A percentile compares a stretch with the other conserved stretches of the same genome.
Conservation (phyloP, 2,888 invertebrate species). For the Drosophila kuntzei region DNA sequence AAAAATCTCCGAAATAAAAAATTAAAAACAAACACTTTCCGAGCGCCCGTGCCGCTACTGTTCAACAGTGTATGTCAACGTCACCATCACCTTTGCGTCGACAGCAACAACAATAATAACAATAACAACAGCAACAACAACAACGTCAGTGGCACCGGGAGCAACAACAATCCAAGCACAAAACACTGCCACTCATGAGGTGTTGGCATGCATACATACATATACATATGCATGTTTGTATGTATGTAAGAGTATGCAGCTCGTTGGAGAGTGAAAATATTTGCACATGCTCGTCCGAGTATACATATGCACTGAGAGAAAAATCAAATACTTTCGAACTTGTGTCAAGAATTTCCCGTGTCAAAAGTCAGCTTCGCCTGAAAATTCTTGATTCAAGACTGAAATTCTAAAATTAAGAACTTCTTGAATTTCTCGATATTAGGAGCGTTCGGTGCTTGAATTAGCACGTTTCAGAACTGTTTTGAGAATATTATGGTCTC, state of each 20-base stretch:
- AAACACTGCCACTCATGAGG: constrained; percentile 53
- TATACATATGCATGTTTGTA: not conserved
- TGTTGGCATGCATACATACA: constrained; percentile 37
- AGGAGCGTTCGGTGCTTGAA: too few species aligned
- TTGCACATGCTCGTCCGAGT: constrained; percentile 41
- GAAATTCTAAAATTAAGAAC: too few species aligned
- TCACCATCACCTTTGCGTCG: constrained; percentile 61
- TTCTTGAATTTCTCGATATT: too few species aligned
- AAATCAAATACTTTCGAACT: too few species aligned
- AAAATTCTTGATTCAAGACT: too few species aligned
- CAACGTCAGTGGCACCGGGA: too few species aligned
- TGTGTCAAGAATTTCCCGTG: too few species aligned
- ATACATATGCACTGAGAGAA: too few species aligned
- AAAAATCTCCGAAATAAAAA: constrained; percentile 69
- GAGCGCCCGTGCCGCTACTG: constrained; percentile 13
- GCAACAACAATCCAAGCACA: constrained; percentile 34
- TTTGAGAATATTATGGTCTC: too few species aligned
- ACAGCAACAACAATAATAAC: constrained; percentile 31
- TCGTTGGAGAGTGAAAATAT: constrained; percentile 58
- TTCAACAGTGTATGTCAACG: constrained; percentile 46
- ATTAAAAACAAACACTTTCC: constrained; percentile 67
- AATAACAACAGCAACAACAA: constrained; percentile 30
- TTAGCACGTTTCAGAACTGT: too few species aligned
- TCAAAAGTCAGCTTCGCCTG: too few species aligned
- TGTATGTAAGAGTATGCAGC: constrained; percentile 12